Base-by-base conservation (phyloP, 2,888 invertebrate species). In the Brachycybe producta region DNA sequence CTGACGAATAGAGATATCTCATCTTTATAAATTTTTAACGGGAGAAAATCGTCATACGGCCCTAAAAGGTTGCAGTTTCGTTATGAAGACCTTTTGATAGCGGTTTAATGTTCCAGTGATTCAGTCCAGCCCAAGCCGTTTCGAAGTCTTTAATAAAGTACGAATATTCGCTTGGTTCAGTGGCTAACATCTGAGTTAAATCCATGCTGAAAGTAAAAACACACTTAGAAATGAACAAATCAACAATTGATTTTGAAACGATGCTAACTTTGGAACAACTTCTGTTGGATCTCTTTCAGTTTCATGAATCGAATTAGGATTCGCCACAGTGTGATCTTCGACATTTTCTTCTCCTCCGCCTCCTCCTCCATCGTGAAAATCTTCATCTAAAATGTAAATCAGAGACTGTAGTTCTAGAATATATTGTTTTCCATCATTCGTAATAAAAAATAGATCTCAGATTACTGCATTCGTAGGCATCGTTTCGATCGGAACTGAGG, bases 91-190 rank as follows among this genome's bases (percentile, higher is more conserved):
- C 27, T 42, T 42, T 42, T n/a, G 43, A 28, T 13, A 15, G 15
- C 7, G 43, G 28, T 13, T 19, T 17, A 7, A 42, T 27, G 17
- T 42, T 17, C 43, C 43, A 42, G 23, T 42, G 43, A 19, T 42
- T 42, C n/a, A 28, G 43, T 21, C 43, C 43, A 15, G 43, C 43
- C 43, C 43, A 42, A 27, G 43, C 28, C n/a, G 43, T 8, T 42
- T 27, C 3, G 28, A 42, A 42, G 3, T 27, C n/a, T 2, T 26
- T 26, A 11, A 7, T 42, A 27, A 42, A 26, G 27, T 26, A 42
- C 5, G 43, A 42, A n/a, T 42, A 42, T 27, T 42, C 43, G 5
- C n/a, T 21, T 2, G 24, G 43, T 11, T 24, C 24, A 23, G 7
- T 21, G 26, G 43, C 7, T 3, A 42, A 8, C 5, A 23, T 13